These are phyloP conservation scores for Gymnobelideus leadbeateri DNA, from an alignment of 2,113 vertebrate genomes.

Conservation along the genomic window DNA sequence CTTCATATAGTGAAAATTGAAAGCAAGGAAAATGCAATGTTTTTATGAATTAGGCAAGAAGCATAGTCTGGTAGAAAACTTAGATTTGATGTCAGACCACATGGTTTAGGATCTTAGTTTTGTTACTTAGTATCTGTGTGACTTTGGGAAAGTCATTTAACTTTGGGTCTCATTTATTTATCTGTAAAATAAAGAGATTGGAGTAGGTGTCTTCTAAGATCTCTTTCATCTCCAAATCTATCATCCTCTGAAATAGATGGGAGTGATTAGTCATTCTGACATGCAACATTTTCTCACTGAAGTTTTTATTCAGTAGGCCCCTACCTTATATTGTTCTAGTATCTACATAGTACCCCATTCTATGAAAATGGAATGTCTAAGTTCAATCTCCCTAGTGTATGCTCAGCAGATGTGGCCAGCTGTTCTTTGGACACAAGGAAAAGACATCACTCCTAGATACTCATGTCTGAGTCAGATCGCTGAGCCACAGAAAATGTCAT, in stretches of 20 bases:
- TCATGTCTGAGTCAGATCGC: neutral
- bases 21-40: neutral
- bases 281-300: neutral
- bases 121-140: neutral
- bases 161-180: neutral
- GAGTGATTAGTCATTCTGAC: neutral
- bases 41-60: neutral
- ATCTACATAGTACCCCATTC: neutral
- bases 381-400: neutral
- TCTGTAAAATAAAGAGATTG: neutral
- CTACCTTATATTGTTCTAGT: neutral
- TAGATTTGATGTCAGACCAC: neutral
- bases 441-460: neutral
- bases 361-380: neutral
- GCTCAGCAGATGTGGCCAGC: neutral
- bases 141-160: neutral
- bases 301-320: neutral
- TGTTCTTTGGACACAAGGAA: neutral
- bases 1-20: neutral
- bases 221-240: neutral
- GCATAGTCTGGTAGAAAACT: neutral
- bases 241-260: neutral
- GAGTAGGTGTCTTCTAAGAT: neutral
- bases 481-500: neutral
- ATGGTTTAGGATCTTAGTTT: neutral